A percentile compares a stretch with the other conserved stretches of the same genome.
phyloP scores from a whole-genome alignment of 2,888 invertebrate genomes.

The Apamea crenata region DNA sequence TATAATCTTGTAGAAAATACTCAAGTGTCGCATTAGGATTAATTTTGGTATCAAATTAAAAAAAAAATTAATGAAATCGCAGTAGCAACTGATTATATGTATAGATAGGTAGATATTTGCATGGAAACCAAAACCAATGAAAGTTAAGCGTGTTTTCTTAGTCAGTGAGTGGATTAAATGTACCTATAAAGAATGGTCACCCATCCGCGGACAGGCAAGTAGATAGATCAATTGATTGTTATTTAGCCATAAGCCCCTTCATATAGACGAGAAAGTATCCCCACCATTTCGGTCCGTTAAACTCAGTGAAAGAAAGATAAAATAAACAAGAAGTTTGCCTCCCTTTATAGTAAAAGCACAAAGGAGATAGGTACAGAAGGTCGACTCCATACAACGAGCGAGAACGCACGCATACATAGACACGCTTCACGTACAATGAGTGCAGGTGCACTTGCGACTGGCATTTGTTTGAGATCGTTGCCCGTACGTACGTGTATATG shows the following conservation, averaged over 20 bases:
- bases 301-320: conserved; percentile 27
- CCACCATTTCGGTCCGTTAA: conserved; percentile 9
- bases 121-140: neutral
- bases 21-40: neutral
- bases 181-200: neutral
- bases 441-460: neutral
- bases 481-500: neutral
- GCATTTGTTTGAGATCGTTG: neutral
- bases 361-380: conserved; percentile 6
- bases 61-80: neutral
- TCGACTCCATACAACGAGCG: neutral
- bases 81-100: neutral
- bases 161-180: neutral
- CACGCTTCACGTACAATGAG: neutral
- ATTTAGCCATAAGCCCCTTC: neutral
- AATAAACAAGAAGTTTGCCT: conserved; percentile 44
- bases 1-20: neutral
- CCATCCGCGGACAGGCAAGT: neutral
- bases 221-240: conserved; percentile 1
- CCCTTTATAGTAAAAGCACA: conserved; percentile 16
- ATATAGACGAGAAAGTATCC: neutral
- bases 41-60: neutral
- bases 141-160: neutral
- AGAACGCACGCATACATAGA: neutral
- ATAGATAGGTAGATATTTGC: neutral